These are phyloP conservation scores for Diacarnus erythraeanus DNA, from an alignment of 37 sponge, comb jelly and placozoan genomes.

Conservation along the genomic window DNA sequence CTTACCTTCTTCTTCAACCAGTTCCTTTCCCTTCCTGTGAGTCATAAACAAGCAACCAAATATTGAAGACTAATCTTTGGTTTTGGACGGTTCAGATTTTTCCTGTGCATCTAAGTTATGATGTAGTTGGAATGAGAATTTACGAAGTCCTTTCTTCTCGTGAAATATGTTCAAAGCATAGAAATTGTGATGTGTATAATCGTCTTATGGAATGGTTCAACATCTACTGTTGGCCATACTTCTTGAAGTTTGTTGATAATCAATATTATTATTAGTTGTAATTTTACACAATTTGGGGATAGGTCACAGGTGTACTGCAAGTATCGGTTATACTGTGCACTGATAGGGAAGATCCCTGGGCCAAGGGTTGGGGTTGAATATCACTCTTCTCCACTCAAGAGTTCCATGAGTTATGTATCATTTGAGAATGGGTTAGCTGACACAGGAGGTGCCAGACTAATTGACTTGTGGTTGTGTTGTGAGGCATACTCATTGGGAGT, in stretches of 20 bases:
- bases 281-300: too few species aligned
- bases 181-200: neutral
- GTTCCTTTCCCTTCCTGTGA: neutral
- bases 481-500: neutral
- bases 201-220: neutral
- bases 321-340: neutral
- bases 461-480: neutral
- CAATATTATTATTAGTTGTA: too few species aligned
- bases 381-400: too few species aligned
- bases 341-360: neutral
- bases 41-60: too few species aligned
- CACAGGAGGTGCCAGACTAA: neutral
- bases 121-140: neutral
- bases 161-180: neutral
- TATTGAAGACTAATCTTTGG: too few species aligned
- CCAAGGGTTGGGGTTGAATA: too few species aligned
- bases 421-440: neutral
- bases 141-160: neutral
- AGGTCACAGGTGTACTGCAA: slow-evolving; percentile 2
- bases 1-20: neutral
- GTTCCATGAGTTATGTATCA: neutral
- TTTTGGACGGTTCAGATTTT: neutral
- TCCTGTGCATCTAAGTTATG: neutral
- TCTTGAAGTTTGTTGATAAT: neutral
- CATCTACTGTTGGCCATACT: neutral